These are phyloP conservation scores for Melanotaenia trifasciata DNA, from an alignment of 2,797 vertebrate genomes.

Conservation along the genomic window DNA sequence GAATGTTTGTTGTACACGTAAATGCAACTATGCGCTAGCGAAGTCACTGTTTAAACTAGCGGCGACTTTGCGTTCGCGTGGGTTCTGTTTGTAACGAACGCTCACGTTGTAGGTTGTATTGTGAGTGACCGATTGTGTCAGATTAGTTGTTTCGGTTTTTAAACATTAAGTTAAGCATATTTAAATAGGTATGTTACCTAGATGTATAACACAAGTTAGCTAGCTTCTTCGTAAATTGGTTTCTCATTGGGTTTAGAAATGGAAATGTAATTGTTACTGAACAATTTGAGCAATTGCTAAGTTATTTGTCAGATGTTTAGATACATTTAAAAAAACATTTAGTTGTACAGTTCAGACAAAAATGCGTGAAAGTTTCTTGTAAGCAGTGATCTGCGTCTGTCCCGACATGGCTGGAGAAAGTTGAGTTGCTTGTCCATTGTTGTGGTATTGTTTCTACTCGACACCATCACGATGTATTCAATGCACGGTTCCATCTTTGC, in stretches of 20 bases:
- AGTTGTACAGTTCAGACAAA: background rate
- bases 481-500: background rate
- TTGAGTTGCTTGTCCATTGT: background rate
- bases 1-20: background rate
- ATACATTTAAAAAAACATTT: too few species aligned
- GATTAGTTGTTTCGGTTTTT: background rate
- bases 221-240: background rate
- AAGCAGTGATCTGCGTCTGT: too few species aligned
- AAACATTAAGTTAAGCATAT: background rate
- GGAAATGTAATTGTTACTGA: background rate
- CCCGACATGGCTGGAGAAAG: background rate
- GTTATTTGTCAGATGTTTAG: too few species aligned
- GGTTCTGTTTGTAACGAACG: background rate
- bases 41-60: background rate
- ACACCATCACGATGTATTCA: too few species aligned
- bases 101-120: background rate
- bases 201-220: background rate
- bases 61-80: background rate
- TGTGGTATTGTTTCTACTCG: background rate
- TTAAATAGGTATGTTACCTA: background rate
- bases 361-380: too few species aligned
- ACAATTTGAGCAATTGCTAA: background rate
- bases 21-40: background rate
- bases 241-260: background rate
- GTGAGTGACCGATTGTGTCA: background rate